Evolutionary conservation across 2,797 vertebrate species (phyloP).

Genomic region (Prionace glauca): DNA sequence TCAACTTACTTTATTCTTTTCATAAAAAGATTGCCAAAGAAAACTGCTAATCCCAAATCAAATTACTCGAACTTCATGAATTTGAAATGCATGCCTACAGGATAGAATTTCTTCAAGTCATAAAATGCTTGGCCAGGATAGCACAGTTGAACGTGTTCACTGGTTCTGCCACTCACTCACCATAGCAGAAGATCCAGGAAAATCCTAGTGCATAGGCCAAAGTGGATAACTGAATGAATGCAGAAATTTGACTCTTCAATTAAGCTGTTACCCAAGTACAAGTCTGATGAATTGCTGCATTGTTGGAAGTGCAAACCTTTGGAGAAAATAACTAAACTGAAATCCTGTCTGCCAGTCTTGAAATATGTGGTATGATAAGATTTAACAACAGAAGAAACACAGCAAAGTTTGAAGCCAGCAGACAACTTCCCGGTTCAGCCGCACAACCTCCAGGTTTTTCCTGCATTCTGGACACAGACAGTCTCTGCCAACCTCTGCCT

Average conservation of each 20-base stretch:
- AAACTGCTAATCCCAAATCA: not conserved
- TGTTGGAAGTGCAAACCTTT: not conserved
- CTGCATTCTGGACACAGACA: too few species aligned
- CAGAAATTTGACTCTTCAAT: not conserved
- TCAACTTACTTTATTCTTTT: not conserved
- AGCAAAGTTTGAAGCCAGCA: too few species aligned
- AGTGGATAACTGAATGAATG: not conserved
- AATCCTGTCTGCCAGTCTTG: too few species aligned
- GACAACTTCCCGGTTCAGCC: too few species aligned
- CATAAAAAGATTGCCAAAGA: not conserved
- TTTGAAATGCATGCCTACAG: not conserved
- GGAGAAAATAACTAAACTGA: not conserved
- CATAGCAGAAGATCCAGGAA: not conserved
- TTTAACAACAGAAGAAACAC: too few species aligned
- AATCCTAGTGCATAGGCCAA: not conserved
- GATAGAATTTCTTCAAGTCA: not conserved
- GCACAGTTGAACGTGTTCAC: not conserved
- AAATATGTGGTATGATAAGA: not conserved
- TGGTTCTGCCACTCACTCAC: not conserved
- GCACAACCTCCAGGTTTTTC: too few species aligned
- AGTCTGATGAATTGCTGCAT: not conserved
- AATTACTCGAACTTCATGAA: not conserved
- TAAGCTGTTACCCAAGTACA: not conserved
- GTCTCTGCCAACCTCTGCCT: too few species aligned
- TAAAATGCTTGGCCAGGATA: not conserved